Base-by-base conservation (phyloP, 2,888 invertebrate species). In the Folsomia candida region DNA sequence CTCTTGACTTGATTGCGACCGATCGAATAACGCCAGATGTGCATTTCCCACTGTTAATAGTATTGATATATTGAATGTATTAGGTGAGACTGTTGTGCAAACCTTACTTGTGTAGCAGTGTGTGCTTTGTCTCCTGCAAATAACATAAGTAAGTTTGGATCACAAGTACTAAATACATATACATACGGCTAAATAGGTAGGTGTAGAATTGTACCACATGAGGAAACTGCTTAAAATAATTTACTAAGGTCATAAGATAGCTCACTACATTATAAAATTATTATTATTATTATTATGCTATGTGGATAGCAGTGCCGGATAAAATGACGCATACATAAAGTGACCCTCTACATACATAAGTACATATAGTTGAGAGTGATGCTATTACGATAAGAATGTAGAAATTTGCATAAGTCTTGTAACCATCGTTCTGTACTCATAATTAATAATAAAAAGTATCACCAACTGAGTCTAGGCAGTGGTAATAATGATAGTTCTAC, bases 41-140 rank as follows among this genome's bases (percentile, higher is more conserved):
- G 65, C 65, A 65, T 57, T 65, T 64, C 47, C 64, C 14, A 64
- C 47, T 64, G 64, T 64, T 64, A 64, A 64, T 64, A 64, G 28
- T 59, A 26, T 59, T 37, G 37, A 37, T 37, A 37, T 14, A 37
- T 37, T 37, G 14, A 37, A 9, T 37, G 37, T 37, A 37, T 37
- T 37, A 14, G 14, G 37, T 37, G 37, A 37, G 37, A 59, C 59
- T 26, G 59, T 59, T 22, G 25, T 59, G 59, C 59, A 59, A 59
- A 59, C 54, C 4, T 54, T 26, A 59, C 6, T 37, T 37, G 37
- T 4, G 4, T 37, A 37, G 37, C 37, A 9, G 37, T 37, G 37
- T 37, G n/a, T n/a, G 37, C 14, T 9, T 37, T 14, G 37, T 37
- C 37, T 9, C n/a, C 14, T 14, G 37, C 14, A 37, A 37, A 37